Evolutionary conservation across 2,888 invertebrate genomes (phyloP), one percentile per base, ranked within the genome.

Genomic region (Ichneumon xanthorius): DNA sequence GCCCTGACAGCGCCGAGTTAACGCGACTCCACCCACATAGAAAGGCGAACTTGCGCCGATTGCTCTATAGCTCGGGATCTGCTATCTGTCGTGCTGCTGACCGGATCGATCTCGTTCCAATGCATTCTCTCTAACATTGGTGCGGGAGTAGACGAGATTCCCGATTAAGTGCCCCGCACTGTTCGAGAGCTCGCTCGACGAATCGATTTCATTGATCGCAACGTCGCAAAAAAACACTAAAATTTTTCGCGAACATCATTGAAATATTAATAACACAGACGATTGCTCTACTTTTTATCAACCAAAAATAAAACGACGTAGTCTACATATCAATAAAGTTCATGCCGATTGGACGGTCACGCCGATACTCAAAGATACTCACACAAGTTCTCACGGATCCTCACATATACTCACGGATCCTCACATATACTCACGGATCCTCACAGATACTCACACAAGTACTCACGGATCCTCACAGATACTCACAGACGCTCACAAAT

Each of bases 21-120:
- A 86, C 87, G 83, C 83, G 88, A 88, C 89, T 89, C 90, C 90
- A 90, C 90, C 90, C 90, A 90, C 89, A 88, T 89, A 89, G 89
- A 89, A 89, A 89, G 89, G 89, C 88, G 87, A 89, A 88, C 88
- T 86, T 83, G 86, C 68, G 63, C 83, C 86, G 86, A 86, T 83
- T 86, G 83, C 86, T 86, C 82, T 80, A 77, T 67, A 77, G 48
- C 79, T 82, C 55, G 48, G 84, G 80, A 79, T 82, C 81, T 85
- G 33, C 61, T 85, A 86, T 86, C 86, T 80, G 86, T 83, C 86
- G 77, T 86, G 83, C 77, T 83, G 86, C 83, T 86, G 86, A 86
- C 86, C 83, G 77, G 80, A 86, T 86, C 83, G 77, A 83, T 83
- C 86, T 86, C 86, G 83, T 83, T 80, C 80, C 37, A 63, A 80